Percentiles rank a stretch among this genome's conserved stretches.
These are phyloP conservation scores for Leptosomus discolor DNA, from an alignment of 2,113 vertebrate genomes.

Conservation along the genomic window DNA sequence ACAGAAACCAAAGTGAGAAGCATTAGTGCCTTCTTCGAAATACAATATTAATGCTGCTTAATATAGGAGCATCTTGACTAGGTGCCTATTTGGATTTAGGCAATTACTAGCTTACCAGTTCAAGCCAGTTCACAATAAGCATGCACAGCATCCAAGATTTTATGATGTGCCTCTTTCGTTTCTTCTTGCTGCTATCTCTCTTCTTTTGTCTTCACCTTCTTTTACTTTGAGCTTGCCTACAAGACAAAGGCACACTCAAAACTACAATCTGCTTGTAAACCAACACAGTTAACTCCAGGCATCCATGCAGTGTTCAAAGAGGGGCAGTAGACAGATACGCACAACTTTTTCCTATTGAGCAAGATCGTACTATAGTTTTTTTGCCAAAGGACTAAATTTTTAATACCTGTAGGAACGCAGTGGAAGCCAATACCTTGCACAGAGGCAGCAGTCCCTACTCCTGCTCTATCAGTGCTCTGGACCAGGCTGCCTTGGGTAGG, in stretches of 20 bases:
- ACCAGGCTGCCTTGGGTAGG: background rate
- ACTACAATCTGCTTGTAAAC: background rate
- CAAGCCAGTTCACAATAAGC: background rate
- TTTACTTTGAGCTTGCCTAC: background rate
- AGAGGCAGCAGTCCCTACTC: background rate
- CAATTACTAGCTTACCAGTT: conserved; percentile 7
- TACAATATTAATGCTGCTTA: background rate
- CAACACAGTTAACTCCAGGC: background rate
- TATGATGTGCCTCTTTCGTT: background rate
- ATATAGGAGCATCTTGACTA: background rate
- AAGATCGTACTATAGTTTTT: background rate
- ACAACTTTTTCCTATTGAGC: background rate
- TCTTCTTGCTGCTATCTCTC: background rate
- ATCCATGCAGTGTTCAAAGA: background rate
- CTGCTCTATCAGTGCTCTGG: background rate
- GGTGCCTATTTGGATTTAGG: conserved; percentile 20
- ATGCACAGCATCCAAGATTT: background rate
- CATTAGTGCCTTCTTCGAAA: background rate
- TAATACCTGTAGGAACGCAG: background rate
- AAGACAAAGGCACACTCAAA: background rate
- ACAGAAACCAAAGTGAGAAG: background rate
- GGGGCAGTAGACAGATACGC: background rate
- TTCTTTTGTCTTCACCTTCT: background rate
- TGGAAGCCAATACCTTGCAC: background rate
- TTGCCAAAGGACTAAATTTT: background rate